Base-by-base conservation (phyloP, 1,140 invertebrate genomes). In the Euura saliciscinereae region DNA sequence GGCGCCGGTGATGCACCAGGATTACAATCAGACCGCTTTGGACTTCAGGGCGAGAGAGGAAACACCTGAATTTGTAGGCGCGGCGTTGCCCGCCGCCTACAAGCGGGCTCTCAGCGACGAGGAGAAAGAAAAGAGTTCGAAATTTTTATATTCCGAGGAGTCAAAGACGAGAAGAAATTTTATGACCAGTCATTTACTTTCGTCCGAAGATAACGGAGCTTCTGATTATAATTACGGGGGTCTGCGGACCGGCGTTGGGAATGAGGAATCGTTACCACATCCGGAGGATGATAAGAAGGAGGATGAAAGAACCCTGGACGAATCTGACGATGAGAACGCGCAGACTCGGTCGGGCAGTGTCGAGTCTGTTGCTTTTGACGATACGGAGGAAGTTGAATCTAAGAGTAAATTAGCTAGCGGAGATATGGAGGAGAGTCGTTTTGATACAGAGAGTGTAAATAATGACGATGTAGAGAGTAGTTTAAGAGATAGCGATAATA, bases 91-190 rank as follows among this genome's bases (percentile, higher is more conserved):
- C 51, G 51, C 51, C 51, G 3, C 28, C 43, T 72, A 68, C 43
- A 67, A 65, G 6, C 43, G 79, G 43, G 87, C 89, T 5, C 73
- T 90, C 8, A 90, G 88, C 71, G 90, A 91, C 74, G 90, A 91
- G 73, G 89, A 91, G 71, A 91, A 91, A 73, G 89, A 91, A 71
- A 91, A 90, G 77, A 82, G 51, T n/a, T 59, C 82, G 1, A 81
- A 75, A 13, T 45, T 69, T 43, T 13, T 73, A 7, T 28, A 72
- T 74, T 78, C 79, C 64, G 77, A 78, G 43, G 83, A 77, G 4
- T 75, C 83, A 42, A 74, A 76, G 51, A 78, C 83, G 77, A 79
- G 85, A 66, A 70, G 82, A 46, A 79, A 79, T 43, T 84, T 83
- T 45, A 83, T 85, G 76, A 70, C 82, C 68, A 80, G 72, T 46